Conservation (phyloP, 2,797 vertebrate species). For the Chrosomus eos region DNA sequence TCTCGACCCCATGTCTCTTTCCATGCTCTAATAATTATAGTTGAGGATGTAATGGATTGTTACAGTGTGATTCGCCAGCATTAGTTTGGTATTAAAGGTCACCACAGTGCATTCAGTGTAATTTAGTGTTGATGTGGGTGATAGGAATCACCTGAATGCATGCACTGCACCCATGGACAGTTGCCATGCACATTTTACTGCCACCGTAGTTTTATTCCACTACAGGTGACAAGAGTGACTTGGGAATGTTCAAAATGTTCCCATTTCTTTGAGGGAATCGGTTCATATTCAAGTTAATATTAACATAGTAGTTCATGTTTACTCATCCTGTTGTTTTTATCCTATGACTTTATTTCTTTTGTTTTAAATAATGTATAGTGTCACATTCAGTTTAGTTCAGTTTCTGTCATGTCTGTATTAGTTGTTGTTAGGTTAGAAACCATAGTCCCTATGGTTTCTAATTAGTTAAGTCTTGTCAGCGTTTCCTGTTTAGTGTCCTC, state of each 20-base stretch:
- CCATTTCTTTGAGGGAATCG: neutral
- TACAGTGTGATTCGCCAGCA: neutral
- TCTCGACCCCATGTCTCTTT: neutral
- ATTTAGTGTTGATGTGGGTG: neutral
- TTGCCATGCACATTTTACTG: neutral
- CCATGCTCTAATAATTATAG: slow-evolving; percentile 1
- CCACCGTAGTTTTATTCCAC: neutral
- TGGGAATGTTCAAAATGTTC: neutral
- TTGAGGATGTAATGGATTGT: slow-evolving; percentile 1
- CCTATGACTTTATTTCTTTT: no score
- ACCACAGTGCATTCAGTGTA: neutral
- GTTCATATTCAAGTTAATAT: neutral
- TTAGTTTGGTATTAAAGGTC: slow-evolving; percentile 14
- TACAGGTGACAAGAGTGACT: neutral
- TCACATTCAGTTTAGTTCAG: no score
- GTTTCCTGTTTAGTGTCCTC: no score
- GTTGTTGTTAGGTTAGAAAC: no score
- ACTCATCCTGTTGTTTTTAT: no score
- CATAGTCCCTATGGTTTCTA: no score
- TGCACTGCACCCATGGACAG: neutral
- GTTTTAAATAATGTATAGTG: no score
- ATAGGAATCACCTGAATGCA: slow-evolving; percentile 5
- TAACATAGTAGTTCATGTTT: neutral
- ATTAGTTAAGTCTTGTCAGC: no score
- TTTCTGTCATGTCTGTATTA: no score